A percentile compares a stretch with the other conserved stretches of the same genome.
Evolutionary conservation across 2,797 vertebrate species (phyloP).

Genomic region (Serranus cabrilla): DNA sequence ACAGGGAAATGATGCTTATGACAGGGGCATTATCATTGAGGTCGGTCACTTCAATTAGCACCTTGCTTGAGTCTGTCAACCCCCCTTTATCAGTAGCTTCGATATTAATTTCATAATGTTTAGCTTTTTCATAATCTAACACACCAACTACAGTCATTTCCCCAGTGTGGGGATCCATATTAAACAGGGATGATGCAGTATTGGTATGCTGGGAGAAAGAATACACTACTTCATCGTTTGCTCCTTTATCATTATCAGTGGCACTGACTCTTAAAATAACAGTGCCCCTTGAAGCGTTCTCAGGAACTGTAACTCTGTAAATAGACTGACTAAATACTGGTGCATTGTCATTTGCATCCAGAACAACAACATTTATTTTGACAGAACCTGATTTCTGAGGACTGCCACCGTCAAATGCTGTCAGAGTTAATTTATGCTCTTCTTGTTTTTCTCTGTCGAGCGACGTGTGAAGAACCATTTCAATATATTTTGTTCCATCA

Average conservation of each 20-base stretch:
- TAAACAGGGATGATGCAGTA: constrained; percentile 59
- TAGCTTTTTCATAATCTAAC: constrained; percentile 78
- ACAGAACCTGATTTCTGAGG: constrained; percentile 67
- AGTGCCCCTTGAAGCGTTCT: constrained; percentile 62
- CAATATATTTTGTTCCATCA: constrained; percentile 72
- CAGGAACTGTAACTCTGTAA: constrained; percentile 63
- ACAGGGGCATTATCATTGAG: constrained; percentile 85
- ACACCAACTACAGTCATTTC: constrained; percentile 60
- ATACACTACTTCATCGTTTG: constrained; percentile 73
- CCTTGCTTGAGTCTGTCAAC: constrained; percentile 74
- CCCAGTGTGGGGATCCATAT: constrained; percentile 62
- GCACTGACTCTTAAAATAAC: constrained; percentile 73
- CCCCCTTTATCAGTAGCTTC: constrained; percentile 81
- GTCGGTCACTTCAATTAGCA: constrained; percentile 80
- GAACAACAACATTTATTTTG: constrained; percentile 77
- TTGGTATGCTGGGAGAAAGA: constrained; percentile 72
- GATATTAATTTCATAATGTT: constrained; percentile 77
- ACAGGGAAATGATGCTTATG: constrained; percentile 84
- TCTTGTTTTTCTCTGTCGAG: constrained; percentile 80
- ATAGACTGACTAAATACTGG: constrained; percentile 66
- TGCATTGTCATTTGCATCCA: constrained; percentile 82
- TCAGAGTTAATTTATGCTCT: constrained; percentile 62
- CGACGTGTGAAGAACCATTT: constrained; percentile 62
- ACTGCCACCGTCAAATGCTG: constrained; percentile 64
- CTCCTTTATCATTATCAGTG: constrained; percentile 77